A percentile compares a stretch with the other conserved stretches of the same genome.
Evolutionary conservation across 2,113 vertebrate genomes (phyloP).

Genomic region (Pelecanoides urinatrix): DNA sequence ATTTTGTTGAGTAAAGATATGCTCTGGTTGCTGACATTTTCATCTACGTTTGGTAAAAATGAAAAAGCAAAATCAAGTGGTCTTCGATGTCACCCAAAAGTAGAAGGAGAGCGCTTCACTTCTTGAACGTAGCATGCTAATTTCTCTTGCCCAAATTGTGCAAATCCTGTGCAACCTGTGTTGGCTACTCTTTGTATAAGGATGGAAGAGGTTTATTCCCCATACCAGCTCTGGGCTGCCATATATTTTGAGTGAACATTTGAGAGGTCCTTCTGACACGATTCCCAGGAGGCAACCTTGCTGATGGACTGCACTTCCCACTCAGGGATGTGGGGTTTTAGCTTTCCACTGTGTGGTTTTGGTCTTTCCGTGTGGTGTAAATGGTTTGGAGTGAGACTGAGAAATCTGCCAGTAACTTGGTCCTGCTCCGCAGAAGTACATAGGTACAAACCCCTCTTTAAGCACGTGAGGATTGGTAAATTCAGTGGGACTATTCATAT

Average conservation of each 20-base stretch:
- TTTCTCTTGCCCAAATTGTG: neutral
- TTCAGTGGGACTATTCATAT: neutral
- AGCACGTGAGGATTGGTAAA: neutral
- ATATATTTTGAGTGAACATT: neutral
- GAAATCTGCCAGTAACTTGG: neutral
- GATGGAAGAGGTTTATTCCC: neutral
- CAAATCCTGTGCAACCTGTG: neutral
- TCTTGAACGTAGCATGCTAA: neutral
- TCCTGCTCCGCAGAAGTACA: neutral
- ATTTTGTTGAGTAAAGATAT: neutral
- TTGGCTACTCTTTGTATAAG: neutral
- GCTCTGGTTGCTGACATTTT: neutral
- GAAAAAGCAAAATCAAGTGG: neutral
- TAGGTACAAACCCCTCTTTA: neutral
- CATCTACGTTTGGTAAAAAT: neutral
- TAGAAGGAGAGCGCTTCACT: neutral
- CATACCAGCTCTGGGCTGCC: neutral
- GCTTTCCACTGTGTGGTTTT: neutral
- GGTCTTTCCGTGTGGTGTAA: neutral
- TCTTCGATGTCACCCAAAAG: neutral
- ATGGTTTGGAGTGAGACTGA: neutral
- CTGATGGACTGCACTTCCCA: neutral
- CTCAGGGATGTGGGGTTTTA: rapidly evolving
- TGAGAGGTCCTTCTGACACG: neutral
- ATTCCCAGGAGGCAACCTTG: neutral